Percentiles rank a stretch among this genome's conserved stretches.
Evolutionary conservation across 1,140 invertebrate species (phyloP).

Genomic region (Camponotus floridanus): DNA sequence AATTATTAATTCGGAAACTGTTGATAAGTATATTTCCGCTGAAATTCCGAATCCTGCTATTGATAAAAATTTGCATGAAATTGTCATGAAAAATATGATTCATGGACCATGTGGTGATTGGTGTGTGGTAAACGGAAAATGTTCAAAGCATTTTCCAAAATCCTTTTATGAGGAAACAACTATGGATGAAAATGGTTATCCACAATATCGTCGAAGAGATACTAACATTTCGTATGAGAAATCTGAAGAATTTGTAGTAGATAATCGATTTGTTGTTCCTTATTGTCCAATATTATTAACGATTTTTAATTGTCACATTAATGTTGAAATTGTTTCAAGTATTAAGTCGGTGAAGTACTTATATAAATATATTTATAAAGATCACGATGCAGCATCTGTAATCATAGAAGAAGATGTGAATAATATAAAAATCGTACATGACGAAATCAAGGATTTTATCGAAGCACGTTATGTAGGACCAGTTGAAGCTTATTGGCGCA

Average conservation of each 20-base stretch:
- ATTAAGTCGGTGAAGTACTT: conserved; percentile 4
- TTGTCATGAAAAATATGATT: conserved; percentile 24
- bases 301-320: conserved; percentile 30
- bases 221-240: not conserved
- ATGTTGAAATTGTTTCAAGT: conserved; percentile 27
- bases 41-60: not conserved
- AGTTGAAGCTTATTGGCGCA: too few relatives aligned
- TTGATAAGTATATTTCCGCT: not conserved
- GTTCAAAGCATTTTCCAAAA: not conserved
- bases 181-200: conserved; percentile 13
- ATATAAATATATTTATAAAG: conserved; percentile 21
- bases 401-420: not conserved
- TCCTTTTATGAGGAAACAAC: not conserved
- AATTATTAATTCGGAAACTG: too few relatives aligned
- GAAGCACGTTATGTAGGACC: conserved; percentile 25
- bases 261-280: conserved; percentile 6
- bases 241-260: not conserved
- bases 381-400: not conserved
- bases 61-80: conserved; percentile 8
- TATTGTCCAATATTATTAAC: conserved; percentile 5
- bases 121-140: not conserved
- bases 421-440: conserved; percentile 1
- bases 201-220: not conserved
- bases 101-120: conserved; percentile 4
- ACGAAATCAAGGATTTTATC: not conserved